Evolutionary conservation across 1,140 invertebrate genomes (phyloP).

Genomic region (Drosophila lowei): DNA sequence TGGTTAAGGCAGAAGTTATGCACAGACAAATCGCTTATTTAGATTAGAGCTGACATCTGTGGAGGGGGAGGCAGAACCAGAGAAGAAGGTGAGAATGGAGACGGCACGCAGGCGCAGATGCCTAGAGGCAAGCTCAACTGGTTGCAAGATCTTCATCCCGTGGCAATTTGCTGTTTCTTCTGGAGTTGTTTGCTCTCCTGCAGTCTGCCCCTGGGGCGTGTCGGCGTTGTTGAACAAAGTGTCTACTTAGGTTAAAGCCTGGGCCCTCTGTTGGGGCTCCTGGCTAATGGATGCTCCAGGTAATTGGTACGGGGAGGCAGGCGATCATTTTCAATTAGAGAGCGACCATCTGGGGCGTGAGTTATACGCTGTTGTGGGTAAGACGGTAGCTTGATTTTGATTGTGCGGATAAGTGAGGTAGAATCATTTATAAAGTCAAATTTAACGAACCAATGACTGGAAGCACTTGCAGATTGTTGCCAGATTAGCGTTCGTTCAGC

Average conservation of each 20-base stretch:
- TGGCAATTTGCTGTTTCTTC: constrained; percentile 5
- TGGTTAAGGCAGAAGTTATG: constrained; percentile 60
- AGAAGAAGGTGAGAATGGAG: constrained; percentile 1
- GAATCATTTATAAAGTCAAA: constrained; percentile 42
- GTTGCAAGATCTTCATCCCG: constrained; percentile 47
- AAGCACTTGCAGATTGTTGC: constrained; percentile 49
- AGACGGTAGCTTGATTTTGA: constrained; percentile 54
- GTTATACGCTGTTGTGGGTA: constrained; percentile 56
- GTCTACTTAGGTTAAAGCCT: constrained; percentile 64
- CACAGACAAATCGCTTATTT: constrained; percentile 74
- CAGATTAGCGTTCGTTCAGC: constrained; percentile 35
- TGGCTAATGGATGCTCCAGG: constrained; percentile 1
- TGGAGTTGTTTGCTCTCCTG: constrained; percentile 27
- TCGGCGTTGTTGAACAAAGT: constrained; percentile 57
- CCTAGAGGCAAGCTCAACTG: constrained; percentile 22
- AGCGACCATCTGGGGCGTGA: constrained; percentile 22
- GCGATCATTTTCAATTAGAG: constrained; percentile 73
- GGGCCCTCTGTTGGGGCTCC: constrained; percentile 12
- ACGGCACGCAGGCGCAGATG: constrained; percentile 38
- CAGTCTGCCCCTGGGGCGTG: constrained; percentile 36
- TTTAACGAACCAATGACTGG: constrained; percentile 52
- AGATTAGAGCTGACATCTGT: constrained; percentile 69
- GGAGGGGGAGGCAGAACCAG: constrained; percentile 7
- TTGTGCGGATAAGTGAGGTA: constrained; percentile 42
- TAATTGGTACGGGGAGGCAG: constrained; percentile 33